Percentiles rank a stretch among this genome's conserved stretches.
phyloP scores from a whole-genome alignment of 1,140 invertebrate species.

The Aphelinus certus region DNA sequence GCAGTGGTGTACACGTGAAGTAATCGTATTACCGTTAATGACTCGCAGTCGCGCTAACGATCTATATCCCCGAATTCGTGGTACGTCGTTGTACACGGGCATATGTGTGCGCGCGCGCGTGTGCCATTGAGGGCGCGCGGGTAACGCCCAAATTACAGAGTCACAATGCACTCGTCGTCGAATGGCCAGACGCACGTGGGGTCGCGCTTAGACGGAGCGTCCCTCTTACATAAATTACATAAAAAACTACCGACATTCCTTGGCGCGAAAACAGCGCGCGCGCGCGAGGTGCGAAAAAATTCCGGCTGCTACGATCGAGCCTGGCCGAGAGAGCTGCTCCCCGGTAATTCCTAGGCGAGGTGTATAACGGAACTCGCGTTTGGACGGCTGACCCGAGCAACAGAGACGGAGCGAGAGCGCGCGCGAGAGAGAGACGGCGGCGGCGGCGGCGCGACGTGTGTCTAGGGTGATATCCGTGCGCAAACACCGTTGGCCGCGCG shows the following conservation, averaged over 20 bases:
- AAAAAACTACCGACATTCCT: conserved; percentile 1
- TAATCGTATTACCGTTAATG: too few species aligned
- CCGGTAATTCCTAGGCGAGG: conserved; percentile 34
- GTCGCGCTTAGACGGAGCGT: neutral
- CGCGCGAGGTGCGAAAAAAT: neutral
- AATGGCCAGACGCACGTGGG: too few species aligned
- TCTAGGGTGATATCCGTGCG: conserved; percentile 27
- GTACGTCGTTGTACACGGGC: too few species aligned
- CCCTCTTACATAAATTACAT: conserved; percentile 25
- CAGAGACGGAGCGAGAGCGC: conserved; percentile 5
- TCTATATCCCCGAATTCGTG: too few species aligned
- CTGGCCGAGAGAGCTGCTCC: too few species aligned
- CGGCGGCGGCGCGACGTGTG: conserved; percentile 11
- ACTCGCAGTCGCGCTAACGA: too few species aligned
- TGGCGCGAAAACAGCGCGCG: too few species aligned
- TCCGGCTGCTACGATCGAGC: too few species aligned
- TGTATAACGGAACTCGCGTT: conserved; percentile 37
- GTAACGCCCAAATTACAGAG: neutral
- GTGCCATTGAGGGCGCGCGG: neutral
- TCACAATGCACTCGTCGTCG: conserved; percentile 1
- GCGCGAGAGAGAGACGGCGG: neutral
- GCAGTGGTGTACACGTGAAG: too few species aligned
- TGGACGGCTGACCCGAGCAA: conserved; percentile 32
- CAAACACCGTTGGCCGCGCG: conserved; percentile 8
- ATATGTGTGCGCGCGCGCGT: neutral